A percentile compares a stretch with the other conserved stretches of the same genome.
Evolutionary conservation across 2,888 invertebrate genomes (phyloP).

Genomic region (Polymixis flavicincta): DNA sequence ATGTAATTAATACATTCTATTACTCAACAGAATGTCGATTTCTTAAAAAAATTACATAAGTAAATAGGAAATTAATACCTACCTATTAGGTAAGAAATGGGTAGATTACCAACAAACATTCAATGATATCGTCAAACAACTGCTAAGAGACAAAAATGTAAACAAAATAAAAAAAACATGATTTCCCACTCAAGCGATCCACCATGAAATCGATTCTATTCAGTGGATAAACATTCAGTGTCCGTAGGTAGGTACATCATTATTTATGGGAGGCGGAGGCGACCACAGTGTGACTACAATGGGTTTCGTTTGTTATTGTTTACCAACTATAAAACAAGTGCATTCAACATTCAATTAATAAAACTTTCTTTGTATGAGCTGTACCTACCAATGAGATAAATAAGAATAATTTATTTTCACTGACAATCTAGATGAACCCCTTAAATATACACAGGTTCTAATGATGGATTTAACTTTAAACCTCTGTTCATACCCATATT

Average conservation of each 20-base stretch:
- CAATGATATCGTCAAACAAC: neutral
- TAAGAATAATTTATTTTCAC: neutral
- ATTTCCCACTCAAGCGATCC: slow-evolving; percentile 26
- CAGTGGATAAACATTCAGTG: slow-evolving; percentile 17
- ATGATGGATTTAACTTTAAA: neutral
- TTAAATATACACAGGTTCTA: neutral
- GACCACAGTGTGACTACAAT: slow-evolving; percentile 38
- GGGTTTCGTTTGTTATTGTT: slow-evolving; percentile 48
- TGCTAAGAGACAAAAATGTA: neutral
- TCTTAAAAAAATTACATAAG: neutral
- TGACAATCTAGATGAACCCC: neutral
- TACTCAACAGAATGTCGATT: neutral
- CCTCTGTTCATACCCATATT: neutral
- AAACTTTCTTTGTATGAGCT: slow-evolving; percentile 24
- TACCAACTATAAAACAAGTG: neutral
- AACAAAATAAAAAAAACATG: slow-evolving; percentile 23
- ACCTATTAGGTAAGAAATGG: neutral
- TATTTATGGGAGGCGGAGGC: slow-evolving; percentile 18
- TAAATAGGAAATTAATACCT: neutral
- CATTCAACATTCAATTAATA: slow-evolving; percentile 6
- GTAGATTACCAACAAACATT: neutral
- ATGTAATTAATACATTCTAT: neutral
- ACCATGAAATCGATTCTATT: slow-evolving; percentile 57
- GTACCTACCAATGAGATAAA: neutral
- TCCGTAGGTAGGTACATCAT: slow-evolving; percentile 16